Percentiles rank a stretch among this genome's conserved stretches.
Evolutionary conservation across 2,113 vertebrate genomes (phyloP).

Genomic region (Dascyllus trimaculatus): DNA sequence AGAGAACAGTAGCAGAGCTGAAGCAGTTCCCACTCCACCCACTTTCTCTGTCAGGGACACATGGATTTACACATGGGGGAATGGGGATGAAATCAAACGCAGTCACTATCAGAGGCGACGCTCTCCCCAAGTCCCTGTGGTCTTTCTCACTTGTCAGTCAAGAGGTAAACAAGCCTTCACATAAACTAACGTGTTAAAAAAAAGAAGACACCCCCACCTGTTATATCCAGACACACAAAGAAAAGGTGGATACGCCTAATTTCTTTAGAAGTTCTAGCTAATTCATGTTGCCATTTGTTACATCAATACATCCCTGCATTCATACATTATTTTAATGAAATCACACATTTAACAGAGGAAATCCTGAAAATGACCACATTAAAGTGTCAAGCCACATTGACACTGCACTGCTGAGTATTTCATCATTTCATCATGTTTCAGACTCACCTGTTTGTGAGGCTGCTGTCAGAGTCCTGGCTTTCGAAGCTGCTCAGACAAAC

Average conservation of each 20-base stretch:
- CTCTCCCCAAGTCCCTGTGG: constrained; percentile 43
- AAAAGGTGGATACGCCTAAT: constrained; percentile 36
- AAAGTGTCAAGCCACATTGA: not conserved
- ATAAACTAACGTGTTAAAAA: constrained; percentile 12
- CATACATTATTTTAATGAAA: not conserved
- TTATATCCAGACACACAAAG: constrained; percentile 12
- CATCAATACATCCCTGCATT: not conserved
- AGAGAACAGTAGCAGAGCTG: constrained; percentile 52
- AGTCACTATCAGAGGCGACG: constrained; percentile 27
- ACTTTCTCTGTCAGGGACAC: constrained; percentile 60
- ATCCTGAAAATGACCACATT: not conserved
- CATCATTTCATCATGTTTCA: constrained; percentile 9
- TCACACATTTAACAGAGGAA: not conserved
- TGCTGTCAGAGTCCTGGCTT: constrained; percentile 44
- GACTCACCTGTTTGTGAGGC: constrained; percentile 73
- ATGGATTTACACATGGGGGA: constrained; percentile 62
- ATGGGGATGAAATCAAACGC: constrained; percentile 26
- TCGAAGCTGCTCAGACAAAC: constrained; percentile 41
- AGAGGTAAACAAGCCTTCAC: constrained; percentile 60
- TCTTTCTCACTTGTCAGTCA: constrained; percentile 68
- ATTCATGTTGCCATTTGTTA: not conserved
- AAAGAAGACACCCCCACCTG: constrained; percentile 11
- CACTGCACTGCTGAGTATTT: not conserved
- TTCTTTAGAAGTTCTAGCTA: constrained; percentile 42
- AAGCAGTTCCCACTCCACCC: constrained; percentile 65